Percentiles rank a stretch among this genome's conserved stretches.
Evolutionary conservation across 1,140 invertebrate genomes (phyloP).

Genomic region (Ceratina japonica): DNA sequence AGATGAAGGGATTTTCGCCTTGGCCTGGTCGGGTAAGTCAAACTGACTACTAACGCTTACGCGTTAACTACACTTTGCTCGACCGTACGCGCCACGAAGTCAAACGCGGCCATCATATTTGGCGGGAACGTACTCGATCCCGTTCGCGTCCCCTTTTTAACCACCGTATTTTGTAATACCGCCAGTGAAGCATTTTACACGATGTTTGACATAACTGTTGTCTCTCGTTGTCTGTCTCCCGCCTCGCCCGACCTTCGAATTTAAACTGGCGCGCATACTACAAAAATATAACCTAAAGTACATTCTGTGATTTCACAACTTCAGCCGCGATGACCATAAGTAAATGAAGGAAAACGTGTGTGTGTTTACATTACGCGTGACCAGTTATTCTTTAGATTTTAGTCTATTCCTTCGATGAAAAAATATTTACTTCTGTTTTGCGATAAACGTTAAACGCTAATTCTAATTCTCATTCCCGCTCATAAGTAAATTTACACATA

Average conservation of each 20-base stretch:
- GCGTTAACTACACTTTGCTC: slow-evolving; percentile 45
- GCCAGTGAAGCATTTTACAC: slow-evolving; percentile 13
- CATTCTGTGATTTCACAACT: slow-evolving; percentile 24
- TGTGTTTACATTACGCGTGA: slow-evolving; percentile 26
- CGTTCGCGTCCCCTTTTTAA: neutral
- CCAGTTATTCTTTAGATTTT: neutral
- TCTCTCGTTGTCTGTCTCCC: slow-evolving; percentile 61
- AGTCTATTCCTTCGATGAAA: neutral
- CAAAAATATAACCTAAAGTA: slow-evolving; percentile 74
- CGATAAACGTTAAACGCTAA: neutral
- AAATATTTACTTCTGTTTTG: neutral
- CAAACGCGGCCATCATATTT: slow-evolving; percentile 57
- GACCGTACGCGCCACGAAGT: slow-evolving; percentile 55
- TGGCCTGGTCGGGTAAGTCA: slow-evolving; percentile 95
- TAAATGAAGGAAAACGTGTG: neutral
- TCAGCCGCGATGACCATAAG: neutral
- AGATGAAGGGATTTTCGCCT: slow-evolving; percentile 96
- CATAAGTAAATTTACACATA: neutral
- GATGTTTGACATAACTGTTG: slow-evolving; percentile 28
- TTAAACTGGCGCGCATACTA: slow-evolving; percentile 76
- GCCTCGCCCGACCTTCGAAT: slow-evolving; percentile 74
- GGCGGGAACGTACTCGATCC: slow-evolving; percentile 51
- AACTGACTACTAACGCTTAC: slow-evolving; percentile 63
- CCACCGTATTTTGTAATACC: neutral
- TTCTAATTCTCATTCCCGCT: neutral